phyloP scores from a whole-genome alignment of 1,140 invertebrate species.

The Drosophila saltans region DNA sequence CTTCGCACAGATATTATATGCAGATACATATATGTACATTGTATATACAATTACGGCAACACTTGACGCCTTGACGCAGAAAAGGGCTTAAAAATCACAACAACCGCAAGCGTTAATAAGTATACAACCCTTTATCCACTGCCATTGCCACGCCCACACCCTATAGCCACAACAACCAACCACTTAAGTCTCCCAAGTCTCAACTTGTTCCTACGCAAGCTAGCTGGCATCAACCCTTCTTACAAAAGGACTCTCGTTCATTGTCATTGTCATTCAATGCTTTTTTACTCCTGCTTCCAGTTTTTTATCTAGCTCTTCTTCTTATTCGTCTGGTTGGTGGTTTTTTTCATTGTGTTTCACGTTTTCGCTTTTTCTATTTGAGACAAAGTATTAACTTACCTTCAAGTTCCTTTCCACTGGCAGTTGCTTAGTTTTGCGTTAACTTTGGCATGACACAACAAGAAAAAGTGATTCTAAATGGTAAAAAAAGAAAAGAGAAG shows the following conservation, averaged over 20 bases:
- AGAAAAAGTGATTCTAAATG: neutral
- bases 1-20: neutral
- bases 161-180: neutral
- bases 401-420: neutral
- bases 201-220: neutral
- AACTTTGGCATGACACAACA: slow-evolving; percentile 1
- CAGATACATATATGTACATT: neutral
- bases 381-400: neutral
- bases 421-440: slow-evolving; percentile 1
- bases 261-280: slow-evolving; percentile 10
- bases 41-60: neutral
- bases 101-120: slow-evolving; percentile 9
- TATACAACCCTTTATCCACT: neutral
- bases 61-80: neutral
- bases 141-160: neutral
- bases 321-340: neutral
- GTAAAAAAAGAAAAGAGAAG: too few relatives aligned
- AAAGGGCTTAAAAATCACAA: slow-evolving; percentile 2
- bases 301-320: neutral
- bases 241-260: slow-evolving; percentile 4
- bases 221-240: slow-evolving; percentile 4
- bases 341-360: neutral
- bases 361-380: neutral
- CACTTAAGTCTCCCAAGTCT: neutral
- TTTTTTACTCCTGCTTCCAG: neutral